Evolutionary conservation across 2,113 vertebrate genomes (phyloP).

Genomic region (Syngnathus typhle): DNA sequence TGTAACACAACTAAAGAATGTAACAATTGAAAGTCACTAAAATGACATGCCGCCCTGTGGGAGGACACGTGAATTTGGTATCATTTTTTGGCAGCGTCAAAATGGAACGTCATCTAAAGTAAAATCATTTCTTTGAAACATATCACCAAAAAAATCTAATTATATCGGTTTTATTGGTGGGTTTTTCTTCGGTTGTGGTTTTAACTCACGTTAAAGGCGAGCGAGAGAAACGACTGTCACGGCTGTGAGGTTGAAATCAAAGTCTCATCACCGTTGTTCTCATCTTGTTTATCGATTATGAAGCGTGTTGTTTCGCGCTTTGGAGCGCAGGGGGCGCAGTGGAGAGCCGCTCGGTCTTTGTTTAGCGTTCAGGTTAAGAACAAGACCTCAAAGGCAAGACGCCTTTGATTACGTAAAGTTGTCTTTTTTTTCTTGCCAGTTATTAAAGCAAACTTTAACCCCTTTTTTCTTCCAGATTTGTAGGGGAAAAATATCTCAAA

Average conservation of each 20-base stretch:
- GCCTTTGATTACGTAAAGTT: not conserved
- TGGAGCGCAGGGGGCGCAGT: constrained; percentile 65
- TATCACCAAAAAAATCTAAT: too few relatives aligned
- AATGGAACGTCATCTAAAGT: not conserved
- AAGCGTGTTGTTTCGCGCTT: constrained; percentile 31
- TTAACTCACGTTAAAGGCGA: not conserved
- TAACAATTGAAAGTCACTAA: not conserved
- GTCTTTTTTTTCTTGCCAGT: not conserved
- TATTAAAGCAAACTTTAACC: not conserved
- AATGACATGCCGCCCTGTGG: not conserved
- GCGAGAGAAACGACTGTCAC: constrained; percentile 12
- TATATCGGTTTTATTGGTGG: not conserved
- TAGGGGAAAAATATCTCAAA: constrained; percentile 71
- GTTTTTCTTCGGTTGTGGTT: not conserved
- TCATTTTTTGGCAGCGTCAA: not conserved
- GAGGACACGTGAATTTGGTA: not conserved
- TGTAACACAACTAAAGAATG: not conserved
- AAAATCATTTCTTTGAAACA: too few relatives aligned
- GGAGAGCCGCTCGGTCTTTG: constrained; percentile 60
- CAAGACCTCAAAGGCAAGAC: too few relatives aligned
- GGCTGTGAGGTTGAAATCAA: not conserved
- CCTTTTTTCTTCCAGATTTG: constrained; percentile 61
- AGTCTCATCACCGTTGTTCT: constrained; percentile 20
- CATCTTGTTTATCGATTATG: constrained; percentile 52
- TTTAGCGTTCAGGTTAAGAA: constrained; percentile 45